Conservation (phyloP, 2,888 invertebrate genomes). For the Parthenolecanium corni region DNA sequence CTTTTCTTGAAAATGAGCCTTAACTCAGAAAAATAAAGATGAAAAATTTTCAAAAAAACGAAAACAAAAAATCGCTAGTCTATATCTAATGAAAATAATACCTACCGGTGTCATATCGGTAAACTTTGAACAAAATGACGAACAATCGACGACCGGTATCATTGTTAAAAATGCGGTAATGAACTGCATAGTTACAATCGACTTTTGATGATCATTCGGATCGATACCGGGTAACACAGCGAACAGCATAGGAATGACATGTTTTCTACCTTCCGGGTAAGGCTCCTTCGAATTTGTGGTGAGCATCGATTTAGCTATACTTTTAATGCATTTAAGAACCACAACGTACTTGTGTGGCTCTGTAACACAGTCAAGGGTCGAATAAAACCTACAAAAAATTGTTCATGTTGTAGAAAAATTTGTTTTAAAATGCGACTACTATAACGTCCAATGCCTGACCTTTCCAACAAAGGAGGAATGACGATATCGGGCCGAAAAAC, state of each 20-base stretch:
- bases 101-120: constrained; percentile 31
- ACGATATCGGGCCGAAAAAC: constrained; percentile 68
- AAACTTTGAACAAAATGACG: constrained; percentile 52
- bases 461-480: constrained; percentile 69
- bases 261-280: constrained; percentile 64
- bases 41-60: no score
- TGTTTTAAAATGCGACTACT: no score
- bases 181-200: constrained; percentile 63
- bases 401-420: not conserved
- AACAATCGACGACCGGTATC: constrained; percentile 76
- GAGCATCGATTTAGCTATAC: constrained; percentile 55
- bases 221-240: constrained; percentile 78
- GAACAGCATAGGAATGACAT: constrained; percentile 68
- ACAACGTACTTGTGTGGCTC: constrained; percentile 76
- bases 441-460: constrained; percentile 41
- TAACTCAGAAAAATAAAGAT: no score
- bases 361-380: constrained; percentile 69
- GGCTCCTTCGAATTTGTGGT: constrained; percentile 38
- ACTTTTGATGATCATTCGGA: constrained; percentile 71
- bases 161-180: constrained; percentile 63
- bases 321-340: constrained; percentile 56
- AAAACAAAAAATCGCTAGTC: no score
- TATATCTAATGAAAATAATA: no score
- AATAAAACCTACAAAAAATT: constrained; percentile 46
- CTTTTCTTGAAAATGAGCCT: no score